phyloP scores from a whole-genome alignment of 2,113 vertebrate species.

The Diglossa brunneiventris region DNA sequence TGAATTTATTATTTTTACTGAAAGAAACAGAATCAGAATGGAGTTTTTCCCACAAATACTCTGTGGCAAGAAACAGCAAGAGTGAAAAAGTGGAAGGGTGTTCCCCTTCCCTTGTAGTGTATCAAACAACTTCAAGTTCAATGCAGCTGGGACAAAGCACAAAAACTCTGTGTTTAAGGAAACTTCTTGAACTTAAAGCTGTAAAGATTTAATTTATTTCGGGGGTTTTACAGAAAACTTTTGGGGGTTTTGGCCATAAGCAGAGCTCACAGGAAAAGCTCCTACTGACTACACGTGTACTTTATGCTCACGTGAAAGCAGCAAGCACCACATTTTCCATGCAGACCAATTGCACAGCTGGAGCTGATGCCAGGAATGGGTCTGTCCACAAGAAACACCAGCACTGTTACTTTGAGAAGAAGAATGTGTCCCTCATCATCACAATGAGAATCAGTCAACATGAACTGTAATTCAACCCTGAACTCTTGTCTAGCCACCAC shows the following conservation, averaged over 20 bases:
- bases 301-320: neutral
- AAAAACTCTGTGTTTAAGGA: neutral
- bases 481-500: neutral
- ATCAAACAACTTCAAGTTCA: neutral
- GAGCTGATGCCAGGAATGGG: neutral
- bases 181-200: neutral
- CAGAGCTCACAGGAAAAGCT: neutral
- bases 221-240: neutral
- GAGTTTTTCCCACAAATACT: neutral
- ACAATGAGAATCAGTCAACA: neutral
- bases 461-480: neutral
- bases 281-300: neutral
- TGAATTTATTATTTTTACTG: conserved; percentile 10
- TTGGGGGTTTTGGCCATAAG: neutral
- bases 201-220: neutral
- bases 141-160: neutral
- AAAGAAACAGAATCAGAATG: neutral
- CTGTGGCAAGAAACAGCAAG: neutral
- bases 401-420: neutral
- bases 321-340: neutral
- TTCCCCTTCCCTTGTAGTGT: neutral
- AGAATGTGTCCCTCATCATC: neutral
- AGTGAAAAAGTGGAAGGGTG: neutral
- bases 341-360: neutral
- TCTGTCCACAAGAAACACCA: neutral